Evolutionary conservation across 30 jellyfish, hydroid and myxozoan species (phyloP).

Genomic region (Aurelia sp.): DNA sequence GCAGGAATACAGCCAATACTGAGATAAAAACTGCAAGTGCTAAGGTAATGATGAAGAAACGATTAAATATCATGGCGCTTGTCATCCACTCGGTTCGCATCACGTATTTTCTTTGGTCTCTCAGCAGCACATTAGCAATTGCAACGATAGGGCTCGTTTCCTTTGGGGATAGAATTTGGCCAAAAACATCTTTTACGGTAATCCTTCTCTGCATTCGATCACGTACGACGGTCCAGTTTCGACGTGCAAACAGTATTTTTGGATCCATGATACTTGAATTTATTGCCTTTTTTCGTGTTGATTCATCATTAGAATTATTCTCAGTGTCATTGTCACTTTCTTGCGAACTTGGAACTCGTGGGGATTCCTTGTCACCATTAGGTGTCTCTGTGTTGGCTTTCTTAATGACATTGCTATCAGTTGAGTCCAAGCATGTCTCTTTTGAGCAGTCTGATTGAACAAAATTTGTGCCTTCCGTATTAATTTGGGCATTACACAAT

Average conservation of each 20-base stretch:
- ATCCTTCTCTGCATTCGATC: constrained; percentile 32
- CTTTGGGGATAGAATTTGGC: constrained; percentile 70
- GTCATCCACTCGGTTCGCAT: constrained; percentile 87
- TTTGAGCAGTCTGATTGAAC: too few relatives aligned
- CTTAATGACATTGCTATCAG: too few relatives aligned
- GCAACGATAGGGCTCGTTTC: constrained; percentile 77
- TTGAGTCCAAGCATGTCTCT: too few relatives aligned
- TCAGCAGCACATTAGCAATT: constrained; percentile 69
- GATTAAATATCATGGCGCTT: constrained; percentile 77
- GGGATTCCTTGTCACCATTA: background rate
- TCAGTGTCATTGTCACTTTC: background rate
- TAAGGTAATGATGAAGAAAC: constrained; percentile 63
- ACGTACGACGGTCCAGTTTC: constrained; percentile 52
- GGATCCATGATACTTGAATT: background rate
- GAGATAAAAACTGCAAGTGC: constrained; percentile 65
- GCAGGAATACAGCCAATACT: constrained; percentile 77
- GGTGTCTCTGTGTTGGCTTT: too few relatives aligned
- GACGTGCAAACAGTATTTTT: constrained; percentile 48
- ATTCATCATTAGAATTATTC: constrained; percentile 1
- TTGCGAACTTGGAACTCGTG: background rate
- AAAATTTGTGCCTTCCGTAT: too few relatives aligned
- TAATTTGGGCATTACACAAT: too few relatives aligned
- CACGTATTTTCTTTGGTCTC: constrained; percentile 66
- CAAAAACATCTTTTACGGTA: constrained; percentile 68
- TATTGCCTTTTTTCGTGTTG: too few relatives aligned